Percentiles rank a stretch among this genome's conserved stretches.
Evolutionary conservation across 2,797 vertebrate species (phyloP).

Genomic region (Lepus oiostolus): DNA sequence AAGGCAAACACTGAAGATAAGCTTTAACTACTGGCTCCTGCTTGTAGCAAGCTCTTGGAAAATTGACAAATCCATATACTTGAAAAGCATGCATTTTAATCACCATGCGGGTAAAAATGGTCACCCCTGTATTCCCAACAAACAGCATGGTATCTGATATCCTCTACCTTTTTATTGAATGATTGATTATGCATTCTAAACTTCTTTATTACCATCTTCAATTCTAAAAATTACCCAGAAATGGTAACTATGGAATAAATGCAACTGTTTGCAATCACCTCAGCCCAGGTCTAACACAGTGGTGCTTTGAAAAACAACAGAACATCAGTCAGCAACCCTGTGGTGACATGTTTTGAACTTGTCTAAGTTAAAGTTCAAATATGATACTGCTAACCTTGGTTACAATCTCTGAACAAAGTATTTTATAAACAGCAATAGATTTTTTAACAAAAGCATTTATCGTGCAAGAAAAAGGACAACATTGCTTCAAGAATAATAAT

Average conservation of each 20-base stretch:
- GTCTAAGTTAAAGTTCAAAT: slow-evolving; percentile 65
- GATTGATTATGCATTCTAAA: not conserved
- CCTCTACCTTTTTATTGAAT: not conserved
- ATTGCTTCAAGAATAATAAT: slow-evolving; percentile 68
- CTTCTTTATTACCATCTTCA: not conserved
- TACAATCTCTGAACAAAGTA: slow-evolving; percentile 27
- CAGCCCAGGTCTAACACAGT: not conserved
- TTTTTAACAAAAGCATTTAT: slow-evolving; percentile 48
- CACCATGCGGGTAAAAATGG: not conserved
- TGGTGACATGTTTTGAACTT: slow-evolving; percentile 62
- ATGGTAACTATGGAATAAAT: not conserved
- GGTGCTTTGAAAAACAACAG: slow-evolving; percentile 10
- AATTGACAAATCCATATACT: not conserved
- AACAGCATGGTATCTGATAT: not conserved
- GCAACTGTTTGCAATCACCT: not conserved
- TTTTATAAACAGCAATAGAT: slow-evolving; percentile 57
- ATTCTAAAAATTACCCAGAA: not conserved
- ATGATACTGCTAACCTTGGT: slow-evolving; percentile 29
- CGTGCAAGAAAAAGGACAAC: slow-evolving; percentile 51
- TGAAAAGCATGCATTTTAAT: slow-evolving; percentile 44
- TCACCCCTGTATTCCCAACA: not conserved
- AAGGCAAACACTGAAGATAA: not conserved
- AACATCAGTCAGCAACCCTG: not conserved
- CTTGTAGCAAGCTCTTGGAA: not conserved
- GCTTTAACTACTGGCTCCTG: not conserved